These are phyloP conservation scores for Pterocles orientalis DNA, from an alignment of 2,113 vertebrate genomes.

Conservation along the genomic window DNA sequence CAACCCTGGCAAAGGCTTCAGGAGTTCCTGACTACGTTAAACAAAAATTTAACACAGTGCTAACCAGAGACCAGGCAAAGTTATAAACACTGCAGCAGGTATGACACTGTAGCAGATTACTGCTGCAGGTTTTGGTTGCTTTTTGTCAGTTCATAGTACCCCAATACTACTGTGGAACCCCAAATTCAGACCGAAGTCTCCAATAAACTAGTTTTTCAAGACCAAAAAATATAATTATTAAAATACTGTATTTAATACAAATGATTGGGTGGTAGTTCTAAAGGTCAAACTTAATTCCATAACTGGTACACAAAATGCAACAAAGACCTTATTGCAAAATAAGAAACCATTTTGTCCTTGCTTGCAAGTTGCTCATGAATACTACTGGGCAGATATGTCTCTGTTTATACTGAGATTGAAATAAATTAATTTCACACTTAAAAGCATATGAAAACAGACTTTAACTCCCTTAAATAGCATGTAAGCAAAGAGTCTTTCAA, in stretches of 20 bases:
- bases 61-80: neutral
- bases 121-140: neutral
- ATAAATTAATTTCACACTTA: neutral
- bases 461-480: neutral
- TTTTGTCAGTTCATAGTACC: neutral
- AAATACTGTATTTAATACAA: neutral
- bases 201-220: neutral
- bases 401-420: conserved; percentile 1
- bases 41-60: neutral
- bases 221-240: neutral
- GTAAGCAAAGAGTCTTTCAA: neutral
- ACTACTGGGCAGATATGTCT: neutral
- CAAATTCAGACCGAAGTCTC: neutral
- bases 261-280: neutral
- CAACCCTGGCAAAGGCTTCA: neutral
- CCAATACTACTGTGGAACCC: neutral
- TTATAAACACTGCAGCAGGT: neutral
- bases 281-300: neutral
- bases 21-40: neutral
- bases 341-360: neutral
- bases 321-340: neutral
- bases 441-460: neutral
- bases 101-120: neutral
- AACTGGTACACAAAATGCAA: neutral
- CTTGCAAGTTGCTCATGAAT: neutral